Evolutionary conservation across 2,888 invertebrate species (phyloP), one percentile per base, ranked within the genome.

Genomic region (Limenitis camilla): DNA sequence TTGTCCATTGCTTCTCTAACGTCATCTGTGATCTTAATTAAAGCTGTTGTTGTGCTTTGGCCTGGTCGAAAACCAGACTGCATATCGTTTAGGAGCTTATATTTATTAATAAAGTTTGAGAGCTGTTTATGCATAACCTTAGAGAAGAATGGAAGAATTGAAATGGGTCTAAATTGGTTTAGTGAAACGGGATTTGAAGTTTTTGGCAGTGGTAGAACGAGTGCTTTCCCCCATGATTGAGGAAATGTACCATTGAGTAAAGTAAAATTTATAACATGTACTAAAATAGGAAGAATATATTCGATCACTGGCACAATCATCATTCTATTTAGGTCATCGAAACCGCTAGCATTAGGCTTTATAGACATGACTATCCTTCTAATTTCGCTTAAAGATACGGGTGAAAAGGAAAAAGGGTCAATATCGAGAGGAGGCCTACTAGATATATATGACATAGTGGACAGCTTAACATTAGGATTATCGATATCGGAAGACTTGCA

Each of bases 1-100:
- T 52, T 49, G 4, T 52, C 55, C 49, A 56, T 56, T 19, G 38
- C 52, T 6, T 5, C 8, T 2, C 52, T 27, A 31, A 56, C 49
- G 7, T 52, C 52, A 3, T 50, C 52, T 27, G 56, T 52, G 7
- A 53, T 28, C 11, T 52, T 56, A 0, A 49, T 5, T 8, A 56
- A 40, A 6, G 56, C 56, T 36, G 52, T 47, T 11, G 40, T 11
- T 5, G 53, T 53, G 36, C 56, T 46, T 7, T 53, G 45, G 4
- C 35, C 47, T n/a, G 11, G 40, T 19, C 19, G 39, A 8, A 50
- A 50, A 33, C 39, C 32, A 5, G 43, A 50, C 39, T 50, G 43
- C 19, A 9, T 9, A 40, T 10, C 39, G 19, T 19, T 30, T 43
- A 19, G 19, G 4, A 50, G 30, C 4, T 40, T n/a, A 32, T 40